Evolutionary conservation across 2,797 vertebrate genomes (phyloP), one percentile per base, ranked within the genome.

Genomic region (Esox lucius): DNA sequence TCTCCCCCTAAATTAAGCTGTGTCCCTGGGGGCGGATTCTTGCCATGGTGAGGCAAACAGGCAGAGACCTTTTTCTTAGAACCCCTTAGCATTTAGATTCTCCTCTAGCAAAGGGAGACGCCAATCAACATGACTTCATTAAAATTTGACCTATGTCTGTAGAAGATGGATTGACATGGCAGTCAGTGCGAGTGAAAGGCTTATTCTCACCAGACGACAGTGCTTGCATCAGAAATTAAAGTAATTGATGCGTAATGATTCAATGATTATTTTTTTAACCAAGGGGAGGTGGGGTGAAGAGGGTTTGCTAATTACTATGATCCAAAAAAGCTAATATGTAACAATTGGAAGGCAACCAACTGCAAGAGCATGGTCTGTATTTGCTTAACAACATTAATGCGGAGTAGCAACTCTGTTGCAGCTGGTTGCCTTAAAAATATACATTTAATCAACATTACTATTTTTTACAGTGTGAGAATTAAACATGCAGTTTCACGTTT

Each of bases 261-360:
- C 68, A 42, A 22, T 62, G 46, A 79, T 67, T 33, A 49, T 59
- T 3, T 8, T 59, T 22, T 61, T 8, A 4, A 13, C 3, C 53
- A 22, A 56, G 19, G 19, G 19, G n/a, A 9, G 11, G 56, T 19
- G 3, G 11, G 56, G 24, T 9, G 22, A 24, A 12, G 31, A 31
- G 70, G 31, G 67, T 42, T 56, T 35, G 49, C 69, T 68, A 68
- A 78, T 78, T 75, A 68, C 39, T 42, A 33, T 66, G 56, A n/a
- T 51, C 24, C 59, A 51, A 13, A 39, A 46, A 49, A 61, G 69
- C 11, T 11, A 0, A 11, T 12, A 46, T 46, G 13, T 46, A 4
- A 46, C 42, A 46, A 13, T 46, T 46, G 42, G 42, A 46, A 11
- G 42, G 42, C 8, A 46, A 46, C 42, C 42, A 46, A 42, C 42